Evolutionary conservation across 2,888 invertebrate species (phyloP).

Genomic region (Oxyscelio sp.): DNA sequence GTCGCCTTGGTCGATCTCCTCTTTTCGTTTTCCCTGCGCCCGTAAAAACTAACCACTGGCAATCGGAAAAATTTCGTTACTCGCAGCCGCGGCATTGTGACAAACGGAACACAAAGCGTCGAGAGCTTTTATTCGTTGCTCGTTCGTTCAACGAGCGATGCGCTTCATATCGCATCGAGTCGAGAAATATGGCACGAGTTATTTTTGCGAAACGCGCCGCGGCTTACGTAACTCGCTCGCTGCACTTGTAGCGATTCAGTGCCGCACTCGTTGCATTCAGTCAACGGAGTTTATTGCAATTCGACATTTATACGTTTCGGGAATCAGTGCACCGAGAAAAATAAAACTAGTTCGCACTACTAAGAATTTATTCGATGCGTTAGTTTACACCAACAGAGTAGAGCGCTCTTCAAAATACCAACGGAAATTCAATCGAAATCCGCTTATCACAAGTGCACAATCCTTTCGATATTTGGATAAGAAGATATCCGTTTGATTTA

Average conservation of each 20-base stretch:
- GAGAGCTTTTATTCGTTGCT: constrained; percentile 10
- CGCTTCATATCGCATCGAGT: constrained; percentile 46
- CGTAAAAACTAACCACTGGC: neutral
- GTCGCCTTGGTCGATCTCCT: constrained; percentile 27
- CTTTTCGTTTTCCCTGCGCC: constrained; percentile 13
- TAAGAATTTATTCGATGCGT: neutral
- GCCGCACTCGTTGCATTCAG: constrained; percentile 60
- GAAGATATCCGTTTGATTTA: too few relatives aligned
- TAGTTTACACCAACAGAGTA: too few relatives aligned
- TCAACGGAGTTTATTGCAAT: constrained; percentile 52
- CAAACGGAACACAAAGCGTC: neutral
- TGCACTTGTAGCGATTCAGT: constrained; percentile 72
- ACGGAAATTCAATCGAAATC: too few relatives aligned
- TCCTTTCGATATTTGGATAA: too few relatives aligned
- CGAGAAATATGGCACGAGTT: constrained; percentile 72
- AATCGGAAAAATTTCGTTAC: neutral
- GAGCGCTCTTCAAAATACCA: too few relatives aligned
- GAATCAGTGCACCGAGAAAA: neutral
- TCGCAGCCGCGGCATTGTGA: neutral
- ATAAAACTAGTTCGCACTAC: neutral
- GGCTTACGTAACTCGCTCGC: constrained; percentile 68
- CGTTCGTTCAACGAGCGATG: constrained; percentile 33
- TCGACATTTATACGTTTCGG: neutral
- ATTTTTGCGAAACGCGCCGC: constrained; percentile 69
- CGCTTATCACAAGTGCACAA: too few relatives aligned